These are phyloP conservation scores for Artibeus jamaicensis DNA, from an alignment of 2,797 vertebrate species.

Conservation along the genomic window DNA sequence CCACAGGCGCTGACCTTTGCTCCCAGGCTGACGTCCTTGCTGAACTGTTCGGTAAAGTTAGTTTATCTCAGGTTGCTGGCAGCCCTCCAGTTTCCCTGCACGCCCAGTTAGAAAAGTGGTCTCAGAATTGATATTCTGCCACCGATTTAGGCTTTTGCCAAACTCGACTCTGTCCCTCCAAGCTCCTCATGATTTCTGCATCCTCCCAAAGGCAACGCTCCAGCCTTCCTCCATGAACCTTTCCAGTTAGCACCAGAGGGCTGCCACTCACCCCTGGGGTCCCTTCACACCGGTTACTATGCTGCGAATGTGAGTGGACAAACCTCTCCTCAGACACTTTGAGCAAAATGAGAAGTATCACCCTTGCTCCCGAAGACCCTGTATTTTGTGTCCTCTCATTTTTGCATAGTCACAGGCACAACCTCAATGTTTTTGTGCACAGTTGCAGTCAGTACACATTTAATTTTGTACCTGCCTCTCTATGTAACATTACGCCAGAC, in stretches of 20 bases:
- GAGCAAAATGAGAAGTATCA: neutral
- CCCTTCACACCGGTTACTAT: neutral
- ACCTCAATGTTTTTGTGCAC: slow-evolving; percentile 16
- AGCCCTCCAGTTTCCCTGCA: neutral
- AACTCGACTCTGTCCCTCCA: neutral
- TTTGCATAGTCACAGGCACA: slow-evolving; percentile 26
- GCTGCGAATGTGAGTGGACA: neutral
- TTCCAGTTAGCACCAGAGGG: neutral
- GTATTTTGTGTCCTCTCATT: neutral
- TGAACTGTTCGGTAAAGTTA: neutral
- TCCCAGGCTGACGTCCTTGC: neutral
- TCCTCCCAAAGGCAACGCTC: neutral
- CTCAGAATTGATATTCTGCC: neutral
- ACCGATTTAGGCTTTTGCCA: neutral
- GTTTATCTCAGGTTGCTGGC: neutral
- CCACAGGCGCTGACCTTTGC: slow-evolving; percentile 31
- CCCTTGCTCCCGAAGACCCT: neutral
- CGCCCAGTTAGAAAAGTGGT: neutral
- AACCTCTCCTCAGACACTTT: neutral
- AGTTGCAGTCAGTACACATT: neutral
- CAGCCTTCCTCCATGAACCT: neutral
- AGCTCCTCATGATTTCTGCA: neutral
- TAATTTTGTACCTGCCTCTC: neutral
- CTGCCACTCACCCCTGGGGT: neutral
- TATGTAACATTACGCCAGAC: neutral